These are phyloP conservation scores for Lampropteryx suffumata DNA, from an alignment of 2,888 invertebrate species.

Conservation along the genomic window DNA sequence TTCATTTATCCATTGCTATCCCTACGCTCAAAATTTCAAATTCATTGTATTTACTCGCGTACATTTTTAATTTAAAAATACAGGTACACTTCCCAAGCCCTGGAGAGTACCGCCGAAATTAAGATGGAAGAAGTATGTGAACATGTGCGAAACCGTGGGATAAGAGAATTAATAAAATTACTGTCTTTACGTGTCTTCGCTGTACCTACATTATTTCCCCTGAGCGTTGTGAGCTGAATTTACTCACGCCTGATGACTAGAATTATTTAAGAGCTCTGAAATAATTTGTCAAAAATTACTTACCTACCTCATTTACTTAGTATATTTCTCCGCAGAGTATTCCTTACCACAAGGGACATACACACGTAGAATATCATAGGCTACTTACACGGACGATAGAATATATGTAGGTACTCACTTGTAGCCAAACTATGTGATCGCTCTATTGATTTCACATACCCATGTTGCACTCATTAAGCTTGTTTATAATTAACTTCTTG, in stretches of 20 bases:
- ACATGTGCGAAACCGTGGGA: slow-evolving; percentile 19
- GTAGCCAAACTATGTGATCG: too few species aligned
- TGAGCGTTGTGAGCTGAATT: slow-evolving; percentile 16
- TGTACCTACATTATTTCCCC: slow-evolving; percentile 27
- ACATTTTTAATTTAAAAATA: slow-evolving; percentile 33
- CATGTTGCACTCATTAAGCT: too few species aligned
- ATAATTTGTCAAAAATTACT: slow-evolving; percentile 1
- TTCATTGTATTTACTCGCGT: slow-evolving; percentile 29
- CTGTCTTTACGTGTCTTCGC: slow-evolving; percentile 26
- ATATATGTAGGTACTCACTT: too few species aligned
- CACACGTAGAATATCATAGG: too few species aligned
- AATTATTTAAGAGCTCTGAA: slow-evolving; percentile 13
- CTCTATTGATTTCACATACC: too few species aligned
- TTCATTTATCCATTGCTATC: slow-evolving; percentile 21
- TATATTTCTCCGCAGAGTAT: background rate
- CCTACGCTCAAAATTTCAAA: slow-evolving; percentile 29
- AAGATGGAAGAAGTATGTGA: slow-evolving; percentile 31
- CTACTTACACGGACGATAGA: too few species aligned
- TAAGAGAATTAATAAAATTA: slow-evolving; percentile 30
- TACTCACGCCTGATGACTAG: slow-evolving; percentile 9
- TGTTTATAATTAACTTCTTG: too few species aligned
- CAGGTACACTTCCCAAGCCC: slow-evolving; percentile 19
- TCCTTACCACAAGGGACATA: background rate
- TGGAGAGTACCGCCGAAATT: slow-evolving; percentile 29
- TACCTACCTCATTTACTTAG: background rate